A percentile compares a stretch with the other conserved stretches of the same genome.
Conservation (phyloP, 92 coral and sea anemone genomes). For the Palythoa heliodiscus region DNA sequence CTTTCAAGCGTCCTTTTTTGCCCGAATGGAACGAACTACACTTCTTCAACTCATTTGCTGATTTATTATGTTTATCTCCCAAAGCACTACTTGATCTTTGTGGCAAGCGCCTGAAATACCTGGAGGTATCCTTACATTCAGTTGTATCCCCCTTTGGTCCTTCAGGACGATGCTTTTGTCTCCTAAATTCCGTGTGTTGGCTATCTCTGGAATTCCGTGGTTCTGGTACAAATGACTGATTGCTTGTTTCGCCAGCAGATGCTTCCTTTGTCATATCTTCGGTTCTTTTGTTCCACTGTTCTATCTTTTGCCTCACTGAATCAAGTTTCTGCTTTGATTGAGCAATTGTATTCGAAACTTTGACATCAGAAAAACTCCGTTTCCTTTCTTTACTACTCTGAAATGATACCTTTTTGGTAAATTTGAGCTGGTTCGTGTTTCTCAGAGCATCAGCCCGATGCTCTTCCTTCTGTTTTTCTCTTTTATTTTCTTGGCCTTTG, state of each 20-base stretch:
- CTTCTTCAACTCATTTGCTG: conserved; percentile 70
- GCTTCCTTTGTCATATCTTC: conserved; percentile 18
- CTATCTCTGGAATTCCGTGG: not conserved
- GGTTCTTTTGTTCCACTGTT: conserved; percentile 60
- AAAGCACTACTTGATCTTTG: conserved; percentile 5
- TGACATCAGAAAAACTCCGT: conserved; percentile 64
- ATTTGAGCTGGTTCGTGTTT: conserved; percentile 57
- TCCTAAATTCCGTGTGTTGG: not conserved
- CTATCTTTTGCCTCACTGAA: conserved; percentile 72
- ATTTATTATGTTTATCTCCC: conserved; percentile 40
- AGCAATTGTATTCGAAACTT: conserved; percentile 69
- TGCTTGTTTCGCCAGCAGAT: not conserved
- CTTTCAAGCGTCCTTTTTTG: conserved; percentile 28
- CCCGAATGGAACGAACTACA: conserved; percentile 51
- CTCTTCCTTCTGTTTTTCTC: conserved; percentile 19
- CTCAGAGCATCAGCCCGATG: conserved; percentile 50
- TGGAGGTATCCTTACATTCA: not conserved
- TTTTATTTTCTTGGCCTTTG: not conserved
- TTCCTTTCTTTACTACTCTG: conserved; percentile 52
- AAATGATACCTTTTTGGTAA: conserved; percentile 48
- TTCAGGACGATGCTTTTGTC: not conserved
- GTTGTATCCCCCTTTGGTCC: not conserved
- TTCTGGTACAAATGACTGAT: not conserved
- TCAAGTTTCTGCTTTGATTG: conserved; percentile 68
- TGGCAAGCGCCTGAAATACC: not conserved